phyloP scores from a whole-genome alignment of 2,113 vertebrate genomes.

The Rallus limicola region DNA sequence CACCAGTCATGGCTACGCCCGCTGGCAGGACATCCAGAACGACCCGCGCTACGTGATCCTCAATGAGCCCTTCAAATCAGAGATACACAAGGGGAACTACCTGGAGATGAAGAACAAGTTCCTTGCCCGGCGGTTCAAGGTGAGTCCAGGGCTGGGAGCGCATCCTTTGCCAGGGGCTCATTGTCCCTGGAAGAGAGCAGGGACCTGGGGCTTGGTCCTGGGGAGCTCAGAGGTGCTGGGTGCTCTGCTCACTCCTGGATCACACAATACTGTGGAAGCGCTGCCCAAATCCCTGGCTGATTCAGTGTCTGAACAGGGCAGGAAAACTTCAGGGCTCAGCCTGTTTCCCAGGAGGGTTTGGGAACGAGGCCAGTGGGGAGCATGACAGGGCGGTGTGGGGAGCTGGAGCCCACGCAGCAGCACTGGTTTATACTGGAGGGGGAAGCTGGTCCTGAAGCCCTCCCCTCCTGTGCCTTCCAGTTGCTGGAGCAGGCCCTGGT shows the following conservation, averaged over 20 bases:
- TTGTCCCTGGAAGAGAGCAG: background rate
- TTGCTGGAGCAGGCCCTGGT: conserved; percentile 96
- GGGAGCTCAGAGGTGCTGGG: background rate
- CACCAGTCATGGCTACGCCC: conserved; percentile 92
- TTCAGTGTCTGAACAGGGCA: accelerated
- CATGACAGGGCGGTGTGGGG: background rate
- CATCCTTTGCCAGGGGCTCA: accelerated
- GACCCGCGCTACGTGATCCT: conserved; percentile 92
- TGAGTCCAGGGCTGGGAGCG: background rate
- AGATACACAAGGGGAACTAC: conserved; percentile 97
- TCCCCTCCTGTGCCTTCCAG: conserved; percentile 53
- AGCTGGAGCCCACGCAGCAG: accelerated
- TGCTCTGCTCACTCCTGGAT: accelerated
- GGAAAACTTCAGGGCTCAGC: background rate
- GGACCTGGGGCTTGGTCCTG: accelerated
- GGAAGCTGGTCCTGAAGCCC: background rate
- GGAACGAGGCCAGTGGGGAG: background rate
- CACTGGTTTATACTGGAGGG: background rate
- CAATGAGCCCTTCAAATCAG: conserved; percentile 95
- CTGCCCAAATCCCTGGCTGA: background rate
- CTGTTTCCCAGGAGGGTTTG: background rate
- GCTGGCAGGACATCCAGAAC: conserved; percentile 99
- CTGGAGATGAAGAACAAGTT: conserved; percentile 99
- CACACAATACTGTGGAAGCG: accelerated
- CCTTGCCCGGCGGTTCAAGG: conserved; percentile 96